Percentiles rank a stretch among this genome's conserved stretches.
Conservation (phyloP, 2,888 invertebrate species). For the Myathropa florea region DNA sequence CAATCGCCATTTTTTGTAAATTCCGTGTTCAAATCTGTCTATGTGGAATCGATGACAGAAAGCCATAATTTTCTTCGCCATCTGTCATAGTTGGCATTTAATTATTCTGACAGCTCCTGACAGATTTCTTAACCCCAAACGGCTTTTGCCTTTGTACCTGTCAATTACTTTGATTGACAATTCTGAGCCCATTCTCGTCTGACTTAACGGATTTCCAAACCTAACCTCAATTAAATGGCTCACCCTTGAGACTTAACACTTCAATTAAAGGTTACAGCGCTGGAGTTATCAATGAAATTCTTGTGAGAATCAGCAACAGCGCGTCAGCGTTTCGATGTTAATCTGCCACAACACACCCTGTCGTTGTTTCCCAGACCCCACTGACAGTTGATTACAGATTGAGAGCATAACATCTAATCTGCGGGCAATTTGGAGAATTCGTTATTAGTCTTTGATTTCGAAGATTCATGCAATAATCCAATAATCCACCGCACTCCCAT, state of each 20-base stretch:
- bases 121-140: background rate
- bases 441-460: background rate
- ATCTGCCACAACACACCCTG: background rate
- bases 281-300: background rate
- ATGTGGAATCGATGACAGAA: no score
- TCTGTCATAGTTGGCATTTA: no score
- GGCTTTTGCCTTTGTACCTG: background rate
- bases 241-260: background rate
- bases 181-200: no score
- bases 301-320: background rate
- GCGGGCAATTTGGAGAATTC: background rate
- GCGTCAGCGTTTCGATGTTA: background rate
- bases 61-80: no score
- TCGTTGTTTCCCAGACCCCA: background rate
- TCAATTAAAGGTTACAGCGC: no score
- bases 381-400: background rate
- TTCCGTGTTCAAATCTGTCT: no score
- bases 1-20: no score
- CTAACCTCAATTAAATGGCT: background rate
- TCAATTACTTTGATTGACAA: no score
- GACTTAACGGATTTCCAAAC: no score
- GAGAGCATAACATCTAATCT: background rate
- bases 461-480: background rate
- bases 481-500: background rate
- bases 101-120: no score